A percentile compares a stretch with the other conserved stretches of the same genome.
phyloP scores from a whole-genome alignment of 2,113 vertebrate species.

The Erythrolamprus reginae region DNA sequence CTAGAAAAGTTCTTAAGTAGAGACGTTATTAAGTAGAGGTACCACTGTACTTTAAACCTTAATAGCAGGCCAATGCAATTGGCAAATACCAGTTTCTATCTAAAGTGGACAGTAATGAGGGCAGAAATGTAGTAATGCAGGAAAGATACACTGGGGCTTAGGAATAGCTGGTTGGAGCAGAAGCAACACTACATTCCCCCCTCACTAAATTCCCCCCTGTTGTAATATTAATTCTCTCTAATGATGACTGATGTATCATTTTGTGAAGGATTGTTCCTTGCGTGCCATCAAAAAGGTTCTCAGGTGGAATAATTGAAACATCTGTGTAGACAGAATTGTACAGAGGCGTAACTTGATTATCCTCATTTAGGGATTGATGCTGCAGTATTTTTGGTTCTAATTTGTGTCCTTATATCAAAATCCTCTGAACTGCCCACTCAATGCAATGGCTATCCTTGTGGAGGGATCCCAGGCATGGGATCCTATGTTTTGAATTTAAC shows the following conservation, averaged over 20 bases:
- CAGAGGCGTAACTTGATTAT: neutral
- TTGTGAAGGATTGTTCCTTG: neutral
- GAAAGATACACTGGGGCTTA: conserved; percentile 17
- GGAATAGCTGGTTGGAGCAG: conserved; percentile 3
- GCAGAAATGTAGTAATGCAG: conserved; percentile 14
- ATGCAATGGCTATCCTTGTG: neutral
- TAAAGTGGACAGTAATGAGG: conserved; percentile 47
- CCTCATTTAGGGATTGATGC: too few species aligned
- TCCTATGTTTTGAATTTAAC: neutral
- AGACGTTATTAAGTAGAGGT: too few species aligned
- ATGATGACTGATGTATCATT: neutral
- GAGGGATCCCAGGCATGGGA: neutral
- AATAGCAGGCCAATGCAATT: conserved; percentile 25
- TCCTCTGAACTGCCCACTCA: neutral
- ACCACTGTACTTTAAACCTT: too few species aligned
- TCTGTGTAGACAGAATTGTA: too few species aligned
- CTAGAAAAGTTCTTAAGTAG: too few species aligned
- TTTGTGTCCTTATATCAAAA: neutral
- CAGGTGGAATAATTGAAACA: neutral
- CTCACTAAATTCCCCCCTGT: conserved; percentile 18
- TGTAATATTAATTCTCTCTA: conserved; percentile 20
- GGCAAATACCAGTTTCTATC: conserved; percentile 41
- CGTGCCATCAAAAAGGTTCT: neutral
- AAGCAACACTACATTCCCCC: neutral
- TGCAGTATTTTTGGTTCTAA: neutral